Base-by-base conservation (phyloP, 2,888 invertebrate species). In the Coleophora flavipennella region DNA sequence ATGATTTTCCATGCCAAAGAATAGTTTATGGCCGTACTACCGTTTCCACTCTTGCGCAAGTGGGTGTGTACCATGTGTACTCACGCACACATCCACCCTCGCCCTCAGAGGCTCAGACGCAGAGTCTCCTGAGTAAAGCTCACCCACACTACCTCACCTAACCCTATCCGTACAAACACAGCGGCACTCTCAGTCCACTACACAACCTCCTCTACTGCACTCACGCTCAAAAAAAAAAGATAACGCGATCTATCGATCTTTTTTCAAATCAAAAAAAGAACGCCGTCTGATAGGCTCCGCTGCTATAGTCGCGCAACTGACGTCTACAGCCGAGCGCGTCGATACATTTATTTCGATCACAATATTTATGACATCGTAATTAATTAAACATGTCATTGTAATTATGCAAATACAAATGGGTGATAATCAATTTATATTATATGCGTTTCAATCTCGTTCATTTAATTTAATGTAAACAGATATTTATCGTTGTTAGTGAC, bases 191-290 rank as follows among this genome's bases (percentile, higher is more conserved):
- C 81, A 83, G 81, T 81, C 62, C 65, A 66, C 73, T 67, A 83
- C 68, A 81, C 77, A 77, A 78, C 83, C 80, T 84, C 84, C 67
- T 77, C 76, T 75, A 71, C 78, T 81, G 81, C 84, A 84, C 84
- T 84, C 84, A 83, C 83, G 81, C 84, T 81, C 81, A 83, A 72
- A 81, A 83, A 83, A n/a, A 70, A 83, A 80, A 81, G 72, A 76
- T 71, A 77, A 75, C 72, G 79, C 79, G 80, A 78, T 79, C 80
- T 80, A 79, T 81, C 78, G 79, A 79, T 78, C 77, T 81, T 84
- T 83, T 77, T 79, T 69, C 64, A 67, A 78, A 71, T 65, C 62
- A 62, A 73, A 78, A 79, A 79, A 74, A 72, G 64, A 58, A 62
- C 63, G 56, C 57, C 62, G 65, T 44, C 64, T 61, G 63, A 68